Evolutionary conservation across 1,140 invertebrate species (phyloP).

Genomic region (Cataglyphis hispanica): DNA sequence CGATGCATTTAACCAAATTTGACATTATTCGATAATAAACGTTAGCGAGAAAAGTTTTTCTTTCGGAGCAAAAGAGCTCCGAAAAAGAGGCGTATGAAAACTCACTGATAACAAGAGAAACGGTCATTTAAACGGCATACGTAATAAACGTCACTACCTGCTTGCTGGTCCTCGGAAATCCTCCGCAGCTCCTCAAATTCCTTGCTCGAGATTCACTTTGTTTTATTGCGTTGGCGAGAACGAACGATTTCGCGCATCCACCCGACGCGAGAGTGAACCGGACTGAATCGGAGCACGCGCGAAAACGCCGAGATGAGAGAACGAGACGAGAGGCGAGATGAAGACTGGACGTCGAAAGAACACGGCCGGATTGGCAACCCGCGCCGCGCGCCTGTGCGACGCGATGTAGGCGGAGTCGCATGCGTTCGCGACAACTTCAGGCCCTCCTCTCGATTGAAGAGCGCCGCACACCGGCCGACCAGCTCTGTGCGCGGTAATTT

Average conservation of each 20-base stretch:
- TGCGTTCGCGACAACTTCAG: slow-evolving; percentile 32
- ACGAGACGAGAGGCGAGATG: slow-evolving; percentile 20
- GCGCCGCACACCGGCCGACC: neutral
- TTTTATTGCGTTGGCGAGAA: neutral
- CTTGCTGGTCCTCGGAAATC: neutral
- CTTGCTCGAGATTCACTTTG: neutral
- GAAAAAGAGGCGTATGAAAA: neutral
- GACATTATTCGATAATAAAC: neutral
- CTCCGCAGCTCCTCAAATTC: neutral
- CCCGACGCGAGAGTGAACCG: neutral
- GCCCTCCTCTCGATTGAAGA: slow-evolving; percentile 25
- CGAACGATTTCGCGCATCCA: neutral
- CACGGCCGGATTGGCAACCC: slow-evolving; percentile 40
- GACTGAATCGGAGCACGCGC: neutral
- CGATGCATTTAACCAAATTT: neutral
- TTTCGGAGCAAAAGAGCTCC: neutral
- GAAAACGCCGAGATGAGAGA: slow-evolving; percentile 64
- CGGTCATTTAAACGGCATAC: neutral
- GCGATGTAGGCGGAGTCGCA: slow-evolving; percentile 74
- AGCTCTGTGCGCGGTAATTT: slow-evolving; percentile 46
- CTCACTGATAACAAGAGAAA: neutral
- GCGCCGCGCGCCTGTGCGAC: slow-evolving; percentile 47
- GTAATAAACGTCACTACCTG: too few species aligned
- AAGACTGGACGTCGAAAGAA: slow-evolving; percentile 55
- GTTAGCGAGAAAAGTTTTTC: too few species aligned